Base-by-base conservation (phyloP, 2,797 vertebrate species). In the Lemur catta region DNA sequence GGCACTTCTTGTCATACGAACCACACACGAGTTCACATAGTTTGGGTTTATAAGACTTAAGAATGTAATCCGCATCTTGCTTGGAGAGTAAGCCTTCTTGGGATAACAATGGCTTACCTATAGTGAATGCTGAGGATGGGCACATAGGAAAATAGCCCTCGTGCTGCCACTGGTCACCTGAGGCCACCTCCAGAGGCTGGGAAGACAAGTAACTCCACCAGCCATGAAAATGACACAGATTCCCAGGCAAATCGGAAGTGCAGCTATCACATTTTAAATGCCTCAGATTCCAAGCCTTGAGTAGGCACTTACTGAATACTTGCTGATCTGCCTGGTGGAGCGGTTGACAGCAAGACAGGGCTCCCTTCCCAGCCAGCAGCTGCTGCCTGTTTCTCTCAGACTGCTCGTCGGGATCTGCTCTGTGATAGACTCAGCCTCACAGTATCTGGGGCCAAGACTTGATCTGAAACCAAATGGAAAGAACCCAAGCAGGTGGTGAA, bases 401-500 rank as follows among this genome's bases (percentile, higher is more conserved):
- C 87, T 72, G 80, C 46, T 63, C 89, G 65, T 89, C 52, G 46
- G 89, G 92, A 69, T 89, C 92, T 92, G 59, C 55, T 94, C 88
- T 55, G 57, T 43, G 55, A 92, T 78, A 91, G 89, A 93, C 84
- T 89, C 65, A 78, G 80, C 48, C 55, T 91, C n/a, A 35, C 33
- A 59, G 55, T 85, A 52, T 52, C 65, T 93, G 61, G 30, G 59
- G 78, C 93, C 95, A 95, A 95, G 71, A 75, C 74, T 94, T 92
- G 87, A 95, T 96, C 30, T 94, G 95, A 97, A 93, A 96, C 80
- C 94, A 82, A 97, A 89, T 88, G 84, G 92, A 85, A 95, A 96
- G 85, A 94, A 96, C 79, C 35, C 52, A 81, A 96, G 92, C 78
- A 78, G 76, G 65, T 92, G 81, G 90, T 88, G 59, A 57, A 71